Evolutionary conservation across 2,888 invertebrate genomes (phyloP).

Genomic region (Eledona agricola): DNA sequence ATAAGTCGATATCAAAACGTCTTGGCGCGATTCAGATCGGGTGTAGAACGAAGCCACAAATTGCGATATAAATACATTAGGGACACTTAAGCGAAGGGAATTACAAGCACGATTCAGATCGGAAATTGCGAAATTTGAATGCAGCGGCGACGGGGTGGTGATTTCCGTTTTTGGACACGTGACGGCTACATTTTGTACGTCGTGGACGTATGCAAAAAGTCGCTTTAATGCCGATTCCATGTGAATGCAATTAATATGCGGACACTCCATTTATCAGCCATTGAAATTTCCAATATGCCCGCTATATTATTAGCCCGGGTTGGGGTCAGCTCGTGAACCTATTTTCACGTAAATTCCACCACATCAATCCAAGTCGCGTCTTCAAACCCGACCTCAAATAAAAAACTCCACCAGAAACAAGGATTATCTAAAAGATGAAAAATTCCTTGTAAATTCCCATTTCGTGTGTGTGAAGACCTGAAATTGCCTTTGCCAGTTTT

Average conservation of each 20-base stretch:
- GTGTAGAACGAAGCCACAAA: conserved; percentile 44
- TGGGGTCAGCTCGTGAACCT: no score
- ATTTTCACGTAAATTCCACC: no score
- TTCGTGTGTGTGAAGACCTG: no score
- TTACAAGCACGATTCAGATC: conserved; percentile 59
- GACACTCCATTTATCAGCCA: conserved; percentile 42
- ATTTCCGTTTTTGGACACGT: conserved; percentile 57
- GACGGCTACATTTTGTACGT: conserved; percentile 50
- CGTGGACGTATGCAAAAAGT: conserved; percentile 40
- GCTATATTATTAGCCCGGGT: no score
- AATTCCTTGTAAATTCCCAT: no score
- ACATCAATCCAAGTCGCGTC: no score
- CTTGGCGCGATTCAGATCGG: conserved; percentile 33
- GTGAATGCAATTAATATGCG: conserved; percentile 45
- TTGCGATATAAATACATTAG: conserved; percentile 60
- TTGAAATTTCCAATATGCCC: no score
- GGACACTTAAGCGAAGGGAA: conserved; percentile 56
- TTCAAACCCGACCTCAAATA: no score
- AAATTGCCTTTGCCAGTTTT: no score
- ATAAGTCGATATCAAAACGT: conserved; percentile 42
- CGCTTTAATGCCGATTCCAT: conserved; percentile 44
- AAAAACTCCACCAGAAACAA: no score
- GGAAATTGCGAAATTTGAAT: conserved; percentile 62
- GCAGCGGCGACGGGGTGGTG: conserved; percentile 54
- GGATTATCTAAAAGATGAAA: no score